Evolutionary conservation across 2,888 invertebrate genomes (phyloP).

Genomic region (Galeopsomyia nigrocyanea): DNA sequence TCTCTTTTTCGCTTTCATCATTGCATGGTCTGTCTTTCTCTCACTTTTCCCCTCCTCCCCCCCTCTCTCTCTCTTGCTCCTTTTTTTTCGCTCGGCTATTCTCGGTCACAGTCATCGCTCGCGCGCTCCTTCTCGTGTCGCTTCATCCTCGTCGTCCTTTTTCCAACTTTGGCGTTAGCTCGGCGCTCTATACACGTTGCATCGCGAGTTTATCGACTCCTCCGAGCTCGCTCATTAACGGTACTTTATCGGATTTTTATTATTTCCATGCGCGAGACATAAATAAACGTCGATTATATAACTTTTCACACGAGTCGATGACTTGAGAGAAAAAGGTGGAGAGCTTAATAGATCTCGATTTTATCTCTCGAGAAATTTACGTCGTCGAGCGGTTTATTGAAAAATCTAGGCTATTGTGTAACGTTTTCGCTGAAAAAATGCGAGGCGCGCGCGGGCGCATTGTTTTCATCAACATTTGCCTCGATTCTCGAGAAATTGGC

Average conservation of each 20-base stretch:
- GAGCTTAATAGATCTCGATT: too few species aligned
- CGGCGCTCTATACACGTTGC: neutral
- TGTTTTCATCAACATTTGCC: too few species aligned
- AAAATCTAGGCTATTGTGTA: too few species aligned
- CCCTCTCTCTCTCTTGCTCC: neutral
- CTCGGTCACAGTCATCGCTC: conserved; percentile 36
- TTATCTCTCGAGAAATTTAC: too few species aligned
- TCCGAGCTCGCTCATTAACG: neutral
- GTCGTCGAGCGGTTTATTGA: too few species aligned
- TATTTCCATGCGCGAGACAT: too few species aligned
- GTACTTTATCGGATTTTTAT: neutral
- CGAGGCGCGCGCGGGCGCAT: too few species aligned
- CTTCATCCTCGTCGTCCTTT: conserved; percentile 7
- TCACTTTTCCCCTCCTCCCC: neutral
- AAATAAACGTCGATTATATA: too few species aligned
- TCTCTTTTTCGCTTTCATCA: neutral
- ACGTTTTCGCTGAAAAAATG: too few species aligned
- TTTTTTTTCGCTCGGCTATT: conserved; percentile 30
- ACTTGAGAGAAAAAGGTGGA: too few species aligned
- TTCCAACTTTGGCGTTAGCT: conserved; percentile 5
- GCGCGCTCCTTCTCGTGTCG: neutral
- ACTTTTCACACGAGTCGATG: too few species aligned
- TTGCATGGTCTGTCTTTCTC: neutral
- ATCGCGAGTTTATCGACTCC: neutral
- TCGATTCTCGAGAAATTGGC: too few species aligned